Base-by-base conservation (phyloP, 2,888 invertebrate species). In the Rhaphigaster nebulosa region DNA sequence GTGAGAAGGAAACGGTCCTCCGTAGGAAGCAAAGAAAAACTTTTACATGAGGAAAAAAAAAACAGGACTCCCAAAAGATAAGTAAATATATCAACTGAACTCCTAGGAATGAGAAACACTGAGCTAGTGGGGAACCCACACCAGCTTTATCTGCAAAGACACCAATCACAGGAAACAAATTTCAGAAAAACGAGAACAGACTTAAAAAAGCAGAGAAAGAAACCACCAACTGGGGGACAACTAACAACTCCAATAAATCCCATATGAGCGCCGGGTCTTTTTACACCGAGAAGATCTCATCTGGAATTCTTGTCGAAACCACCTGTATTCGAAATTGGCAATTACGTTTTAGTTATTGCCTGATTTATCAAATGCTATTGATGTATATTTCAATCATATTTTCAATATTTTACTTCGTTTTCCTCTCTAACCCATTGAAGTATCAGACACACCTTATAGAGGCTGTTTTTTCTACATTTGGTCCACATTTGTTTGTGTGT, bases 91-190 rank as follows among this genome's bases (percentile, higher is more conserved):
- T 76, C 70, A 38, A 76, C 34, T 8, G 10, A 38, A 34, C 70
- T 20, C 34, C 20, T 1, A 34, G 70, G 70, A 38, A 76, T 76
- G 20, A 38, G 34, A 38, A 76, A 76, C 70, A 76, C 18, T 34
- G 65, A 65, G 60, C 34, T 34, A 70, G 70, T 4, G 0, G 18
- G 34, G 20, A 76, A 76, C 6, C 38, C 3, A 13, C 8, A 29
- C 70, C 70, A 23, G 20, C 20, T 38, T 76, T 76, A 76, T 38
- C 70, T 76, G 20, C 70, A 76, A 34, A 38, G 70, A 8, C 70
- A 76, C 70, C 70, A 76, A 76, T 76, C 70, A 76, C 70, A 8
- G 70, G 20, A 38, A 76, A 76, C 70, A 76, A 38, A 70, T 70
- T 70, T 70, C 34, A 76, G 70, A 23, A 76, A 38, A 76, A 76